phyloP scores from a whole-genome alignment of 1,140 invertebrate species.

The Euura lappo region DNA sequence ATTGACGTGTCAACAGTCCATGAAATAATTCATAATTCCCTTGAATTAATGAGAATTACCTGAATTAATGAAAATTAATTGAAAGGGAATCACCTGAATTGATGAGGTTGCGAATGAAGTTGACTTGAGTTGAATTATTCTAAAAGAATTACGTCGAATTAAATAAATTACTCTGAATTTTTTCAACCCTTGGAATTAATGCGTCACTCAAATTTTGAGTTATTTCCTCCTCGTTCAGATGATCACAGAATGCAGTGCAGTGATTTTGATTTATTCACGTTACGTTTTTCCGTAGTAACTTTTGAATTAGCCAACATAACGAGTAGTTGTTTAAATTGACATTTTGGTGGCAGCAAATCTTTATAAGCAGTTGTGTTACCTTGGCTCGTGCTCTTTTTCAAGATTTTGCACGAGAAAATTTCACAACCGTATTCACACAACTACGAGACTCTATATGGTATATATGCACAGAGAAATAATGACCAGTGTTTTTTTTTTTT shows the following conservation, averaged over 20 bases:
- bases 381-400: neutral
- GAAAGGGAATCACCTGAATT: no score
- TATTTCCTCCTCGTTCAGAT: no score
- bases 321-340: conserved; percentile 16
- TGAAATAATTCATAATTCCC: no score
- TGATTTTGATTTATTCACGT: neutral
- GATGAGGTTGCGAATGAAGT: no score
- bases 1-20: no score
- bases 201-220: no score
- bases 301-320: conserved; percentile 7
- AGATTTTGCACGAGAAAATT: conserved; percentile 9
- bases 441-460: neutral
- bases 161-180: no score
- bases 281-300: neutral
- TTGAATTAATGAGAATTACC: no score
- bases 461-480: neutral
- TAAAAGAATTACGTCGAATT: no score
- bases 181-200: no score
- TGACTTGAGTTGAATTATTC: no score
- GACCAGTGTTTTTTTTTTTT: conserved; percentile 1
- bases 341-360: conserved; percentile 13
- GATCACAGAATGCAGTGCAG: neutral
- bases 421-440: conserved; percentile 6
- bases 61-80: no score
- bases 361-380: neutral